Evolutionary conservation across 2,888 invertebrate genomes (phyloP).

Genomic region (Ennomos erosarius): DNA sequence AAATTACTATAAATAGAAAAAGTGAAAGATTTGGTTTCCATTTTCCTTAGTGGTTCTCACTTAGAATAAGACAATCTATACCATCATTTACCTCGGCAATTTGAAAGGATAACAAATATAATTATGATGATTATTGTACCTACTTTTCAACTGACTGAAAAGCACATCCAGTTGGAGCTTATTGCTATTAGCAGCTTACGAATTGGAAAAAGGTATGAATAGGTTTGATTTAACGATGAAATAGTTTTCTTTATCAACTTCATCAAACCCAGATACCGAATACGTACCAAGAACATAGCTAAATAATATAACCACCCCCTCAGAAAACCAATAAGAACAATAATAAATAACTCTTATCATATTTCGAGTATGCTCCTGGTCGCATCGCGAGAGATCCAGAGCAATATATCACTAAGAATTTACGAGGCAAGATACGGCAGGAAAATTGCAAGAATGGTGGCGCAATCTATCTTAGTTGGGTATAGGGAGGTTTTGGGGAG

Average conservation of each 20-base stretch:
- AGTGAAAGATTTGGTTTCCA: too few relatives aligned
- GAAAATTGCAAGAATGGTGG: conserved; percentile 97
- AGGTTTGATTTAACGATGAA: conserved; percentile 25
- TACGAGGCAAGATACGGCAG: conserved; percentile 96
- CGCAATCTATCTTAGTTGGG: conserved; percentile 95
- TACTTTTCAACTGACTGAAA: too few relatives aligned
- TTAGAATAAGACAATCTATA: too few relatives aligned
- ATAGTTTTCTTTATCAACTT: conserved; percentile 14
- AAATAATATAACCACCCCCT: conserved; percentile 64
- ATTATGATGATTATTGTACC: too few relatives aligned
- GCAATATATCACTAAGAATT: conserved; percentile 94
- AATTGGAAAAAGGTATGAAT: too few relatives aligned
- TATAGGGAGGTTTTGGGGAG: conserved; percentile 79
- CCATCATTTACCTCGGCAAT: too few relatives aligned
- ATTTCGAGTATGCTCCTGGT: conserved; percentile 86
- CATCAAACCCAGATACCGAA: conserved; percentile 40
- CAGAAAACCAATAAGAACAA: conserved; percentile 85
- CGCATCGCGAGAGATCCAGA: conserved; percentile 85
- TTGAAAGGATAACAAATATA: too few relatives aligned
- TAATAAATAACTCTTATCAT: conserved; percentile 86
- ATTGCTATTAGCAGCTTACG: conserved; percentile 41
- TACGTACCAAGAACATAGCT: conserved; percentile 59
- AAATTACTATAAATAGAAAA: too few relatives aligned
- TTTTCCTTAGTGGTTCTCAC: too few relatives aligned
- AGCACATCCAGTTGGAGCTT: too few relatives aligned